These are phyloP conservation scores for Oegoconia quadripuncta DNA, from an alignment of 2,888 invertebrate species.

Conservation along the genomic window DNA sequence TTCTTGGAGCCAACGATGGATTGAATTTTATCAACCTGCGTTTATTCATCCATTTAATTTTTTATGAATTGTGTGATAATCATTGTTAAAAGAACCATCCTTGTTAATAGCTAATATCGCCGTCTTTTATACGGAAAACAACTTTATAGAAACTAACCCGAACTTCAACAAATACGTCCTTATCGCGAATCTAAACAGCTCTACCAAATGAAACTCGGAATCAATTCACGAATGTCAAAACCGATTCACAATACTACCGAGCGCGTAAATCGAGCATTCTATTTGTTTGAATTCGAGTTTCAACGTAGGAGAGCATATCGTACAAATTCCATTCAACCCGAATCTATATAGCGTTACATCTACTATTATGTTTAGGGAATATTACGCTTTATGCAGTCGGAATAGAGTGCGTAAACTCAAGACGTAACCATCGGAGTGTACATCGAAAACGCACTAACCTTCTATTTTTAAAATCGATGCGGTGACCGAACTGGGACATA, in stretches of 20 bases:
- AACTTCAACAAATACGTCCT: too few relatives aligned
- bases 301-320: constrained; percentile 63
- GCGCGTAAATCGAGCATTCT: constrained; percentile 58
- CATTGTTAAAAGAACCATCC: too few relatives aligned
- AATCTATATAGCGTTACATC: constrained; percentile 37
- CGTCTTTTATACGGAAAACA: too few relatives aligned
- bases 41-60: too few relatives aligned
- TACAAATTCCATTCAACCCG: constrained; percentile 62
- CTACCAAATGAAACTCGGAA: constrained; percentile 9
- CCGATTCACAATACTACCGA: constrained; percentile 46
- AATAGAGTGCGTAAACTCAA: constrained; percentile 1
- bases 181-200: not conserved
- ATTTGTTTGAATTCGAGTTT: constrained; percentile 66
- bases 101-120: too few relatives aligned
- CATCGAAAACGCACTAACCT: constrained; percentile 69
- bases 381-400: constrained; percentile 33
- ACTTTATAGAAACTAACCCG: too few relatives aligned
- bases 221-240: constrained; percentile 19
- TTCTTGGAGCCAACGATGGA: too few relatives aligned
- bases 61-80: too few relatives aligned
- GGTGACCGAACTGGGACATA: constrained; percentile 70
- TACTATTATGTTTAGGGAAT: constrained; percentile 28
- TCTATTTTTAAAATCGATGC: constrained; percentile 78
- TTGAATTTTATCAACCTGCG: too few relatives aligned
- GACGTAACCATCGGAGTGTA: constrained; percentile 30